Base-by-base conservation (phyloP, 2,797 vertebrate species). In the Cottoperca gobio region DNA sequence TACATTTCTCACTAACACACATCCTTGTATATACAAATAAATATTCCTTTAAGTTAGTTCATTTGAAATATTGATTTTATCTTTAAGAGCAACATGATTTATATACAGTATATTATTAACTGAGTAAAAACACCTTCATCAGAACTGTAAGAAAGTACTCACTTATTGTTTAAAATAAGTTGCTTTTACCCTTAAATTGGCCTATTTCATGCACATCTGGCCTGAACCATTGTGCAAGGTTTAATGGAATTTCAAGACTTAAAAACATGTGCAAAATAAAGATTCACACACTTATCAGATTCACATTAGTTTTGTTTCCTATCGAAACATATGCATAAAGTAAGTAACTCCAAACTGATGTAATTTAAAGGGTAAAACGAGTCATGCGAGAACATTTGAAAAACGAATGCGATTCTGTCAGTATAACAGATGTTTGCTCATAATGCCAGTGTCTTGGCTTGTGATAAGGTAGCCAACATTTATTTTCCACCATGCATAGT, bases 301-400 rank as follows among this genome's bases (percentile, higher is more conserved):
- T 81, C 42, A 31, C 13, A 23, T 28, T 42, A 35, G n/a, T 24
- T 70, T 75, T 63, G 55, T 33, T n/a, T 6, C 16, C 21, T 67
- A n/a, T 8, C 39, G 23, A 53, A 39, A 6, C 17, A 16, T 59
- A 12, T 0, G 9, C 16, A 62, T 70, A 12, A 55, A 57, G 23
- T 14, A 55, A 45, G 21, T 67, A 42, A 42, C 14, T 59, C 12
- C 40, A 71, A 52, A 60, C 10, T 37, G 10, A 17, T 59, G 33
- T 45, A 54, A 48, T 26, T 40, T 26, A 24, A 52, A 63, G 2
- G 21, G 28, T 19, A 17, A 8, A 35, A 43, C 2, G 23, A 35
- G 13, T 35, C 46, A 48, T 54, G 17, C 37, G 45, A 69, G 46
- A 28, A 0, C 0, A 58, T 58, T 40, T 40, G 14, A 37, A 70